Conservation (phyloP, 1,140 invertebrate species). For the Amyelois transitella region DNA sequence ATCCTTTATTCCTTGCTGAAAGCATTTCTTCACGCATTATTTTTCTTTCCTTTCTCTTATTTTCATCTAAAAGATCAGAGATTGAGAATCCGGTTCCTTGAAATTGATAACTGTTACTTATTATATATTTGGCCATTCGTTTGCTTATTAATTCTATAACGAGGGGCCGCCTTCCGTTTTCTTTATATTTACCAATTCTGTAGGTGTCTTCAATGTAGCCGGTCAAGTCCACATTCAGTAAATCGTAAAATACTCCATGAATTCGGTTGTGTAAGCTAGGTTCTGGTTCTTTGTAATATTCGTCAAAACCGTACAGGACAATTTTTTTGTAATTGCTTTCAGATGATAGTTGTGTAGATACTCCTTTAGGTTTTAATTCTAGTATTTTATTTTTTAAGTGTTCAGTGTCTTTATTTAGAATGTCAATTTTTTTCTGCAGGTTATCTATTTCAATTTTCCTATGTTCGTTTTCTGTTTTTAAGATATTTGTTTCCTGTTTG, state of each 20-base stretch:
- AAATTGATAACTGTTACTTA: too few relatives aligned
- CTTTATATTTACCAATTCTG: too few relatives aligned
- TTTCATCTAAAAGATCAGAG: background rate
- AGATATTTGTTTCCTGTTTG: background rate
- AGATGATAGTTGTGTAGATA: too few relatives aligned
- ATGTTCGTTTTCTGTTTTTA: background rate
- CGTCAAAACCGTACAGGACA: background rate
- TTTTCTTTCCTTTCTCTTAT: background rate
- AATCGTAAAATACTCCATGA: too few relatives aligned
- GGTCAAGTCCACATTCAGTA: too few relatives aligned
- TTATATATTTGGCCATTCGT: too few relatives aligned
- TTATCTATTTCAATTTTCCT: background rate
- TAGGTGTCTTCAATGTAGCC: too few relatives aligned
- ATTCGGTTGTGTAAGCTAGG: too few relatives aligned
- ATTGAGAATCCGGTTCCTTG: too few relatives aligned
- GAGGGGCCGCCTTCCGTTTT: too few relatives aligned
- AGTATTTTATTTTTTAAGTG: constrained; percentile 3
- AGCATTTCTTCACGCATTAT: background rate
- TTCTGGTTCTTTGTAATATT: background rate
- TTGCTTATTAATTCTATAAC: too few relatives aligned
- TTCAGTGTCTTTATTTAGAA: constrained; percentile 5
- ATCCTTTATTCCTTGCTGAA: too few relatives aligned
- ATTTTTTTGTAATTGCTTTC: background rate
- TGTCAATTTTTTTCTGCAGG: background rate
- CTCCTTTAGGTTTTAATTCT: background rate